Evolutionary conservation across 1,140 invertebrate genomes (phyloP).

Genomic region (Calliopsis andreniformis): DNA sequence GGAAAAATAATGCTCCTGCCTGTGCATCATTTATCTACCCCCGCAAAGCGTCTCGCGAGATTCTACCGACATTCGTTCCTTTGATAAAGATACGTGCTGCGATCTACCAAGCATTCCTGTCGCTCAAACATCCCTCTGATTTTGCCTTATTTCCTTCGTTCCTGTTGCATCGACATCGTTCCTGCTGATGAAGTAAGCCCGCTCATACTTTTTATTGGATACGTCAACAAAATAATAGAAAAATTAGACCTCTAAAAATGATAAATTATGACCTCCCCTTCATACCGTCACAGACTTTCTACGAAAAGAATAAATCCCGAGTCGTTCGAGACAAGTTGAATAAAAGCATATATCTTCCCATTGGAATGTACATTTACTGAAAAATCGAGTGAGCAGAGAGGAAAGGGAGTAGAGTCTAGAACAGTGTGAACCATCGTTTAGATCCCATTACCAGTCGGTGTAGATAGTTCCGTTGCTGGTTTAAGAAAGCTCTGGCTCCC

Average conservation of each 20-base stretch:
- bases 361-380: not conserved
- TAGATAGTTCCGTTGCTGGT: slow-evolving; percentile 26
- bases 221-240: not conserved
- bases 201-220: not conserved
- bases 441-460: slow-evolving; percentile 52
- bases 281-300: no score
- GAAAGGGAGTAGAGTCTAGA: not conserved
- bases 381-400: not conserved
- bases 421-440: slow-evolving; percentile 60
- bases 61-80: not conserved
- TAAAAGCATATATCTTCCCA: not conserved
- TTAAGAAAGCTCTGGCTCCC: slow-evolving; percentile 34
- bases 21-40: not conserved
- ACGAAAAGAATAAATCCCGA: no score
- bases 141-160: not conserved
- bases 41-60: not conserved
- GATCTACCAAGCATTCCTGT: not conserved
- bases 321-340: no score
- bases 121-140: not conserved
- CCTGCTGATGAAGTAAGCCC: not conserved
- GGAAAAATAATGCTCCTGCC: slow-evolving; percentile 9
- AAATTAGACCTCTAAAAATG: no score
- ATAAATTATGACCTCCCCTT: no score
- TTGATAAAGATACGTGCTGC: slow-evolving; percentile 5
- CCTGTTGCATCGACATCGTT: not conserved